These are phyloP conservation scores for Phymatocera aterrima DNA, from an alignment of 2,888 invertebrate species.

Conservation along the genomic window DNA sequence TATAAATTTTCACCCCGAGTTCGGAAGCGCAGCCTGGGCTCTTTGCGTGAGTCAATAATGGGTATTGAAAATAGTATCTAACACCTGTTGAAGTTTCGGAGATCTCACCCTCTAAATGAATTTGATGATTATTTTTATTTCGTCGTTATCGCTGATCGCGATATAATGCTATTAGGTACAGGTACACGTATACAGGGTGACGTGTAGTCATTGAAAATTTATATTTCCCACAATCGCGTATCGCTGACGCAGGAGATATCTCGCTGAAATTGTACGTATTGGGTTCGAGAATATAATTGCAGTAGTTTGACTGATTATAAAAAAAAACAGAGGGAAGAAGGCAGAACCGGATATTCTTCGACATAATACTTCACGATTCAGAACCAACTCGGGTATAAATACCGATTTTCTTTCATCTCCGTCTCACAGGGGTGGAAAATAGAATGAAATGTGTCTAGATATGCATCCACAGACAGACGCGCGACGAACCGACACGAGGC, in stretches of 20 bases:
- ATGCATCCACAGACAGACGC: neutral
- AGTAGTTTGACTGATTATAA: neutral
- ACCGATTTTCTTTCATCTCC: no score
- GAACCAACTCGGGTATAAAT: no score
- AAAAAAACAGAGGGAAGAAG: neutral
- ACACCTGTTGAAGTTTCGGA: conserved; percentile 26
- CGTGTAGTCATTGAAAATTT: neutral
- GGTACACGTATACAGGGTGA: neutral
- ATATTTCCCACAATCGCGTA: conserved; percentile 12
- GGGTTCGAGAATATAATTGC: neutral
- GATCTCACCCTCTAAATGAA: neutral
- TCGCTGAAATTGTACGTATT: neutral
- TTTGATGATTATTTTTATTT: neutral
- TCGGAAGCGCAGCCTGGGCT: neutral
- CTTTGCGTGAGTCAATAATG: conserved; percentile 23
- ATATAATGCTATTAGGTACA: neutral
- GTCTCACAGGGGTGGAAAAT: neutral
- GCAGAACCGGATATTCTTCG: no score
- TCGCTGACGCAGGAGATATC: neutral
- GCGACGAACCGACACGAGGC: neutral
- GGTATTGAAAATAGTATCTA: conserved; percentile 6
- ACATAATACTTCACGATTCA: no score
- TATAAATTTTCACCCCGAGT: conserved; percentile 1
- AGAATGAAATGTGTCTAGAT: neutral
- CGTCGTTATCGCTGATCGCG: conserved; percentile 5